Percentiles rank a stretch among this genome's conserved stretches.
phyloP scores from a whole-genome alignment of 2,888 invertebrate species.

The Dusona sp. region DNA sequence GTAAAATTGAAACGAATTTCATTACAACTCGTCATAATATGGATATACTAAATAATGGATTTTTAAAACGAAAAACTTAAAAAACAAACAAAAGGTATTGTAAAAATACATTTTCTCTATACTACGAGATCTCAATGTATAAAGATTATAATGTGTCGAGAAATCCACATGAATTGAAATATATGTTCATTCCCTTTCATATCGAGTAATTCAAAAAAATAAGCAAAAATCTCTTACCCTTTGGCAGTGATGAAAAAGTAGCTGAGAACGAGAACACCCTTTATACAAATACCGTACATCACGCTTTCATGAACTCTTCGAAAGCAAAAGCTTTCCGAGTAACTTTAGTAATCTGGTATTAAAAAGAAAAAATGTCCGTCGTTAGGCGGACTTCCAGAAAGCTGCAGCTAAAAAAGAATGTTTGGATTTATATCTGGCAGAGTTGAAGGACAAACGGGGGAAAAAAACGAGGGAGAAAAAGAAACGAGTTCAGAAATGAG shows the following conservation, averaged over 20 bases:
- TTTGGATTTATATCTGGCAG: constrained; percentile 27
- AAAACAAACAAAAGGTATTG: background rate
- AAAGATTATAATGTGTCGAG: background rate
- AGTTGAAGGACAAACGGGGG: constrained; percentile 5
- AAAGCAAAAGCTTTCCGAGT: constrained; percentile 8
- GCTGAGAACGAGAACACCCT: background rate
- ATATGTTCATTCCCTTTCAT: background rate
- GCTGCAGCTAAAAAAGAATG: constrained; percentile 29
- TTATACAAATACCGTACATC: constrained; percentile 1
- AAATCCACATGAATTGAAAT: background rate
- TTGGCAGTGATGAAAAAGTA: background rate
- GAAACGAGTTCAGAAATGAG: constrained; percentile 44
- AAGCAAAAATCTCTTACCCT: background rate
- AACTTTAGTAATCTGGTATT: constrained; percentile 22
- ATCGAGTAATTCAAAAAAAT: background rate
- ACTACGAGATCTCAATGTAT: background rate
- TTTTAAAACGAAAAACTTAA: background rate
- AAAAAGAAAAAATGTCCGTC: constrained; percentile 27
- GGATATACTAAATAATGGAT: background rate
- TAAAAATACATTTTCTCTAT: background rate
- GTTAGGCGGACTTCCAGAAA: constrained; percentile 2
- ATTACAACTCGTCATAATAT: too few species aligned
- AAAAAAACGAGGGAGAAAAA: constrained; percentile 10
- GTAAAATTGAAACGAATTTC: too few species aligned
- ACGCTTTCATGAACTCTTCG: constrained; percentile 18